These are phyloP conservation scores for Poeciliopsis gracilis DNA, from an alignment of 2,797 vertebrate species.

Conservation along the genomic window DNA sequence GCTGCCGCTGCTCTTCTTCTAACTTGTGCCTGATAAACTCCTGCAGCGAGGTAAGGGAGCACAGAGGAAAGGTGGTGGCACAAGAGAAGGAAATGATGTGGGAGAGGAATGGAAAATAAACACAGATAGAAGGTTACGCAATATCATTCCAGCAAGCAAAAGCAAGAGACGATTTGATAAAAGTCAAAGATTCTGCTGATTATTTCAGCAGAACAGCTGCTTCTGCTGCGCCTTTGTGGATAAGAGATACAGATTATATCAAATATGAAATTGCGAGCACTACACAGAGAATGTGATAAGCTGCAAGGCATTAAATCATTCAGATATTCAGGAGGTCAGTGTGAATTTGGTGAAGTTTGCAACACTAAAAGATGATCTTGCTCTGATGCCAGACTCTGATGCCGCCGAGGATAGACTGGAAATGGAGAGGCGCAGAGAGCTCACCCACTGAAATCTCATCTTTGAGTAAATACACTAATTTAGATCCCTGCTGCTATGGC, in stretches of 20 bases:
- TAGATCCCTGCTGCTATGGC: constrained; percentile 86
- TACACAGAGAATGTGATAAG: neutral
- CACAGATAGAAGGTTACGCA: constrained; percentile 38
- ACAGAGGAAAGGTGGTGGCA: constrained; percentile 39
- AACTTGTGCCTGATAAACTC: constrained; percentile 96
- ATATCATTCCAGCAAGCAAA: constrained; percentile 29
- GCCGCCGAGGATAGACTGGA: constrained; percentile 65
- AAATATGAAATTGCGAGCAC: neutral
- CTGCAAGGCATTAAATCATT: neutral
- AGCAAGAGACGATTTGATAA: constrained; percentile 13
- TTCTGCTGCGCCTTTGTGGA: neutral
- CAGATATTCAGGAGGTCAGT: neutral
- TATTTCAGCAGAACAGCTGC: constrained; percentile 2
- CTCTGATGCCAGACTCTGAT: constrained; percentile 60
- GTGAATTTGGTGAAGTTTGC: constrained; percentile 23
- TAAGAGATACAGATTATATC: neutral
- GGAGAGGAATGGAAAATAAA: constrained; percentile 19
- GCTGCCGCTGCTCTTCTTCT: constrained; percentile 94
- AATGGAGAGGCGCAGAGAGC: constrained; percentile 70
- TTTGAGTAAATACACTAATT: constrained; percentile 83
- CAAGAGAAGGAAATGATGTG: constrained; percentile 36
- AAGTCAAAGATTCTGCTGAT: neutral
- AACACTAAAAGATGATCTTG: constrained; percentile 33
- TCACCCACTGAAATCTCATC: constrained; percentile 81
- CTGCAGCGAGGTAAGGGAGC: constrained; percentile 76